Conservation (phyloP, 2,888 invertebrate genomes). For the Pseudoips prasinana region DNA sequence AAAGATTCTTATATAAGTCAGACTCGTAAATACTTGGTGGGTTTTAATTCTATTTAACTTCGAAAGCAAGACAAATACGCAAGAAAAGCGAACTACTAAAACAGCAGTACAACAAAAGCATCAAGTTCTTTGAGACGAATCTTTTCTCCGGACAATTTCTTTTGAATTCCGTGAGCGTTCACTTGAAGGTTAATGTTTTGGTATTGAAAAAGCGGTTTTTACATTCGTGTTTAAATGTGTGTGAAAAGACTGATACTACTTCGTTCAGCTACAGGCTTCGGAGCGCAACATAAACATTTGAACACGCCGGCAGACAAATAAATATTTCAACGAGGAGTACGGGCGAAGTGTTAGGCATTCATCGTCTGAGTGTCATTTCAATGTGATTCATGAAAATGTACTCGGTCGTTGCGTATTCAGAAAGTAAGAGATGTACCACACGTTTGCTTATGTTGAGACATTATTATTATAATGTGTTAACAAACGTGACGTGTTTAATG, state of each 20-base stretch:
- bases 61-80: neutral
- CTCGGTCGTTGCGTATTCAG: slow-evolving; percentile 23
- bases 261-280: slow-evolving; percentile 7
- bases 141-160: slow-evolving; percentile 3
- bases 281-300: slow-evolving; percentile 26
- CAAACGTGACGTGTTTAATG: too few relatives aligned
- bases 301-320: slow-evolving; percentile 44
- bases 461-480: too few relatives aligned
- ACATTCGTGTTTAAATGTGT: slow-evolving; percentile 13
- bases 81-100: too few relatives aligned
- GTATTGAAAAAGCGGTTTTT: slow-evolving; percentile 4
- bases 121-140: neutral
- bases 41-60: slow-evolving; percentile 12
- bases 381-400: slow-evolving; percentile 55
- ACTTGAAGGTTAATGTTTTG: slow-evolving; percentile 6
- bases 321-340: slow-evolving; percentile 47
- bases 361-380: slow-evolving; percentile 50
- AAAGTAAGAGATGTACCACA: slow-evolving; percentile 28
- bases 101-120: too few relatives aligned
- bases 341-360: slow-evolving; percentile 49
- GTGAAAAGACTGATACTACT: slow-evolving; percentile 12
- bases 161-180: slow-evolving; percentile 1
- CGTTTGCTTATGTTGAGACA: slow-evolving; percentile 9
- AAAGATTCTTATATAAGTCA: too few relatives aligned
- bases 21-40: too few relatives aligned